These are phyloP conservation scores for Synaphobranchus kaupii DNA, from an alignment of 2,797 vertebrate species.

Conservation along the genomic window DNA sequence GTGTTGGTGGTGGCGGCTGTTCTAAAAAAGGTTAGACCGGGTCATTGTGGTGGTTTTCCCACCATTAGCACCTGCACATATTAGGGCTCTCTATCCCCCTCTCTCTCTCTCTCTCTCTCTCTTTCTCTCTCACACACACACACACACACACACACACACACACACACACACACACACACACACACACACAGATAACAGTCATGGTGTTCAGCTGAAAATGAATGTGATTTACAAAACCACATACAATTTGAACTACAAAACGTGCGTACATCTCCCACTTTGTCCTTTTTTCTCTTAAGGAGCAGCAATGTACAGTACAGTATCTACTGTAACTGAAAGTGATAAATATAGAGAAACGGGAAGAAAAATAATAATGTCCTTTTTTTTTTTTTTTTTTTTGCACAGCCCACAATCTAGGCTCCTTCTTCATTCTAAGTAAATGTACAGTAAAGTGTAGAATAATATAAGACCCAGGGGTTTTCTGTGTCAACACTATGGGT, in stretches of 20 bases:
- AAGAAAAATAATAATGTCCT: neutral
- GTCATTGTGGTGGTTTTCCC: neutral
- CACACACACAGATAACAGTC: neutral
- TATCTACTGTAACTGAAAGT: neutral
- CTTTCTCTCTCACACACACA: neutral
- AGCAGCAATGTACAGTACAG: neutral
- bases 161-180: neutral
- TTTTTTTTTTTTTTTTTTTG: conserved; percentile 5
- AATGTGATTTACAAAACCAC: neutral
- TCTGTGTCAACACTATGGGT: conserved; percentile 47
- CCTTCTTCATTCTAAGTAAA: conserved; percentile 16
- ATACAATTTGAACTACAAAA: neutral
- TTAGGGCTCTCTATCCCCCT: neutral
- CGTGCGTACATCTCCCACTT: neutral
- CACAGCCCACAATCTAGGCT: neutral
- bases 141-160: neutral
- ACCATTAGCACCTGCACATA: conserved; percentile 10
- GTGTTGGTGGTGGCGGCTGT: neutral
- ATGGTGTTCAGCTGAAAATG: neutral
- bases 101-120: neutral
- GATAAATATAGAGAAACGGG: neutral
- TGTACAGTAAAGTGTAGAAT: conserved; percentile 33
- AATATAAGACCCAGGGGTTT: conserved; percentile 33
- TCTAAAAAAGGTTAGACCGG: conserved; percentile 14
- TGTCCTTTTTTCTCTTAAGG: neutral